Base-by-base conservation (phyloP, 2,113 vertebrate species). In the Alaudala cheleensis region DNA sequence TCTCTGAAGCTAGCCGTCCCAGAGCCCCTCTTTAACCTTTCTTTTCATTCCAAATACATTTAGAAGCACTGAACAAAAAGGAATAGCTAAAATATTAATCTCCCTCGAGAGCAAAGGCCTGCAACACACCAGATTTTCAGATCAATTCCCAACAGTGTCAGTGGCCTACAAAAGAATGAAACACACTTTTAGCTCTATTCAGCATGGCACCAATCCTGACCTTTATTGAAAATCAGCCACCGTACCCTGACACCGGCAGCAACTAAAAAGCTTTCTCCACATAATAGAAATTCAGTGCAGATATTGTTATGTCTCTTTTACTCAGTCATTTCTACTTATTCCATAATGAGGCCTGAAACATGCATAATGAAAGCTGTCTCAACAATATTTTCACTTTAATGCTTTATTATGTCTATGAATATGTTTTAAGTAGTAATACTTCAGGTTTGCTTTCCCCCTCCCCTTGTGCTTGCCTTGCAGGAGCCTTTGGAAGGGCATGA, bases 321-420 rank as follows among this genome's bases (percentile, higher is more conserved):
- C 97, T 98, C 98, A 98, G 98, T 98, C 98, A 98, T 98, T 98
- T 98, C 98, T 98, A 98, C 98, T 98, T 99, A 99, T 97, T 97
- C 98, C 96, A 97, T 99, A 99, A 99, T 98, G 98, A 97, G 97
- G 98, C 98, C 98, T 92, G 98, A 98, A 98, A 98, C 98, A 98
- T 98, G 98, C 98, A 98, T 99, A 98, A 99, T 98, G 98, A 98
- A 98, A 99, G 98, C 99, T 98, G 99, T 98, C 99, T 98, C 98
- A 98, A 98, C 98, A 98, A 98, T 98, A 99, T 99, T 99, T 99
- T 98, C 98, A 98, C 98, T 98, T 98, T 98, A 99, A 99, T 98
- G 98, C 98, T 98, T 98, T 97, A 98, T 99, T 99, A 99, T 99
- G 98, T 98, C 98, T 98, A 95, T 97, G 98, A 98, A 97, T 98